Evolutionary conservation across 2,113 vertebrate genomes (phyloP).

Genomic region (Meleagris gallopavo): DNA sequence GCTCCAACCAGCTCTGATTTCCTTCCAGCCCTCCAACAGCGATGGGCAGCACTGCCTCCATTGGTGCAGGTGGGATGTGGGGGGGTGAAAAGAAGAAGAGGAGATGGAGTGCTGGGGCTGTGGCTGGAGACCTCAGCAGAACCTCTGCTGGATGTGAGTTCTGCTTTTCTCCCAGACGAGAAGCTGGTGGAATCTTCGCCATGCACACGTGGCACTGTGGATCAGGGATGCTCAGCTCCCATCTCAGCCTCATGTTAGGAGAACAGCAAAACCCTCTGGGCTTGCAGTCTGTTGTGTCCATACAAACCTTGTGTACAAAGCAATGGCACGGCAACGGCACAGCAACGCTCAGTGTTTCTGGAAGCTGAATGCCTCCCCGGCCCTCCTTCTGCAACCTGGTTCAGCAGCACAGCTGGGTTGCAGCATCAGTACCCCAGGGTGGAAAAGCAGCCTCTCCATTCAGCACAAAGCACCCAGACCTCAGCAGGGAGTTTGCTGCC

Average conservation of each 20-base stretch:
- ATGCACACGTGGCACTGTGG: rapidly evolving
- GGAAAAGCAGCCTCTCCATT: neutral
- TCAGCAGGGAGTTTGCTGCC: neutral
- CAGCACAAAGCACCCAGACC: neutral
- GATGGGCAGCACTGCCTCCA: neutral
- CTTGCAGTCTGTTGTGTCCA: neutral
- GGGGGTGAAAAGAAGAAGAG: rapidly evolving
- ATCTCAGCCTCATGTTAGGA: rapidly evolving
- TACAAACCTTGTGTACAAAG: neutral
- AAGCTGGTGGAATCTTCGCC: neutral
- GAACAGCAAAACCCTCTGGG: neutral
- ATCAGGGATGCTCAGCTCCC: neutral
- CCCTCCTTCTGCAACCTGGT: neutral
- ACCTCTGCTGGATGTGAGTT: rapidly evolving
- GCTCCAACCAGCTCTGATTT: neutral
- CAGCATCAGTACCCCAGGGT: neutral
- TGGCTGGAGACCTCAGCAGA: neutral
- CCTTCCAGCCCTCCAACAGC: neutral
- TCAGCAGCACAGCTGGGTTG: neutral
- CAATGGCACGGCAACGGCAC: neutral
- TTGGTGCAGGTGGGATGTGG: neutral
- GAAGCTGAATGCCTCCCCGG: neutral
- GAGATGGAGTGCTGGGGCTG: rapidly evolving
- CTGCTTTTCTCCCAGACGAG: too few species aligned
- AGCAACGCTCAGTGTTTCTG: neutral